A percentile compares a stretch with the other conserved stretches of the same genome.
Conservation (phyloP, 1,140 invertebrate genomes). For the Pentalonia nigronervosa region DNA sequence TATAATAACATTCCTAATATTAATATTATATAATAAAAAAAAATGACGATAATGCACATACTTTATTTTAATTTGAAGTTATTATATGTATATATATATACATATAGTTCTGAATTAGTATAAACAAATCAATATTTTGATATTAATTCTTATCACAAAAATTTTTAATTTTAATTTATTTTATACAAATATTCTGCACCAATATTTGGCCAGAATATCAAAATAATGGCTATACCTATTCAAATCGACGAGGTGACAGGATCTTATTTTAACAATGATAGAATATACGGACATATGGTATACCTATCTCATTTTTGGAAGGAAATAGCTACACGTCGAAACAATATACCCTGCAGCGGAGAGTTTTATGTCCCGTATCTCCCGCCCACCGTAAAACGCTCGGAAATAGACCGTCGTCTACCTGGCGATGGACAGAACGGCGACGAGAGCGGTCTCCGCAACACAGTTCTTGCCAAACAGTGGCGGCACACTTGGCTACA, state of each 20-base stretch:
- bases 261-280: not conserved
- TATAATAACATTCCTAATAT: too few species aligned
- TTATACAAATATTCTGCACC: not conserved
- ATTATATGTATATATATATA: too few species aligned
- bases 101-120: too few species aligned
- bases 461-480: constrained; percentile 29
- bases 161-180: not conserved
- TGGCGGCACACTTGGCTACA: not conserved
- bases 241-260: not conserved
- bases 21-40: too few species aligned
- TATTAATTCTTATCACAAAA: not conserved
- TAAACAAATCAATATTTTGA: not conserved
- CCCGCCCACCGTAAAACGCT: not conserved
- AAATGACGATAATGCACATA: too few species aligned
- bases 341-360: not conserved
- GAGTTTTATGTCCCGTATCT: not conserved
- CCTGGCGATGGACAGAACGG: not conserved
- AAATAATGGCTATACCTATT: not conserved
- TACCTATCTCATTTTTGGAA: not conserved
- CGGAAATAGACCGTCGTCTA: constrained; percentile 37
- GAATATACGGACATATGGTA: not conserved
- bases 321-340: not conserved
- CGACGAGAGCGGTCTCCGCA: not conserved
- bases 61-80: too few species aligned
- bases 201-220: not conserved